Percentiles rank a stretch among this genome's conserved stretches.
phyloP scores from a whole-genome alignment of 2,797 vertebrate species.

The Vireo griseus region DNA sequence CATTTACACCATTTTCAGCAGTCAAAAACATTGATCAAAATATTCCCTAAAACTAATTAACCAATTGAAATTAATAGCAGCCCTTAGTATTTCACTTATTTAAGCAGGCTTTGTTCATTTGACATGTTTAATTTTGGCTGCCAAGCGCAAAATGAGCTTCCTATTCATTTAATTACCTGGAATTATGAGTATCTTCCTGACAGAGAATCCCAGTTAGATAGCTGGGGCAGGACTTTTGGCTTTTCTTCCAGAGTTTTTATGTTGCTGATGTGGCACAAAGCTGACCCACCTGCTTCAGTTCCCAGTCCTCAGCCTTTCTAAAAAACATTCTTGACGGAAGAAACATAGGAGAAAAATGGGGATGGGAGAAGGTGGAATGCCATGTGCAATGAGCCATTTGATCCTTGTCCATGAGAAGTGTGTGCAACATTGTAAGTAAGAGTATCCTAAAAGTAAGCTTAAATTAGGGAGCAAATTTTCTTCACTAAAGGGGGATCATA shows the following conservation, averaged over 20 bases:
- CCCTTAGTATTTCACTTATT: background rate
- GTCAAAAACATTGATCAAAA: conserved; percentile 33
- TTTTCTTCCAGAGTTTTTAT: background rate
- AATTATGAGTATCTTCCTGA: conserved; percentile 30
- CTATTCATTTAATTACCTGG: conserved; percentile 45
- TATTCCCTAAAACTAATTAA: conserved; percentile 24
- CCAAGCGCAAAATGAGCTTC: conserved; percentile 17
- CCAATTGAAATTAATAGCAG: background rate
- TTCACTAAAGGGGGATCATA: background rate
- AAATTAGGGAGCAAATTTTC: background rate
- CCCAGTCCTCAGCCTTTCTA: background rate
- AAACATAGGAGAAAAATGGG: rapidly evolving
- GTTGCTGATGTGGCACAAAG: background rate
- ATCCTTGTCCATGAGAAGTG: background rate
- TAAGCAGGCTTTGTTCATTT: conserved; percentile 27
- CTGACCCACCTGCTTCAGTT: background rate
- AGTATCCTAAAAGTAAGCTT: background rate
- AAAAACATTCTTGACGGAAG: background rate
- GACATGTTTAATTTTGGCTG: conserved; percentile 15
- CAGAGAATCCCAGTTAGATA: background rate
- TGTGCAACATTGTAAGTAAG: background rate
- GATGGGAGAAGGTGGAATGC: background rate
- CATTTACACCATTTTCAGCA: background rate
- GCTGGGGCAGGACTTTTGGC: background rate
- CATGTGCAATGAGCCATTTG: rapidly evolving